These are phyloP conservation scores for Microtus ochrogaster DNA, from an alignment of 2,113 vertebrate genomes.

Conservation along the genomic window DNA sequence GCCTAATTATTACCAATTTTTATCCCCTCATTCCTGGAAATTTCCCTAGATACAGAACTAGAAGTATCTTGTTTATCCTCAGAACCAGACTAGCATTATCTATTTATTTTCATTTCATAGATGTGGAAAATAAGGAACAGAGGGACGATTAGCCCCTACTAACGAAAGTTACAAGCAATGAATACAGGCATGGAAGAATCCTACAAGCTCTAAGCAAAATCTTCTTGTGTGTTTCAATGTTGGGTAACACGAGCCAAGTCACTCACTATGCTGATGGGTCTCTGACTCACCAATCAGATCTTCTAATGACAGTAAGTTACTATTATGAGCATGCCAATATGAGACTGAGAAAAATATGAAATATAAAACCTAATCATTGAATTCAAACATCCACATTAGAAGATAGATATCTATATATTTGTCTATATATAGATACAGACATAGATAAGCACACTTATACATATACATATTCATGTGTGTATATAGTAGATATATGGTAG, in stretches of 20 bases:
- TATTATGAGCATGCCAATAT: neutral
- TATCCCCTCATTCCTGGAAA: neutral
- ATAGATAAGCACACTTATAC: neutral
- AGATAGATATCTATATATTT: neutral
- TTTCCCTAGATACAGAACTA: neutral
- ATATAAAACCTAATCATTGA: constrained; percentile 28
- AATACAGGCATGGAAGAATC: neutral
- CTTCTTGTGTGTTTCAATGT: neutral
- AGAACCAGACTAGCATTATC: neutral
- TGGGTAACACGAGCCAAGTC: neutral
- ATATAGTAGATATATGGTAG: neutral
- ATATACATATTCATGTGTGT: neutral
- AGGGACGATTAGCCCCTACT: neutral
- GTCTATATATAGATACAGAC: rapidly evolving
- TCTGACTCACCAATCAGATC: neutral
- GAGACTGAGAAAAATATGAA: constrained; percentile 55
- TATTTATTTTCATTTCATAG: neutral
- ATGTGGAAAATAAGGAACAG: neutral
- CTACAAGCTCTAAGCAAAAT: neutral
- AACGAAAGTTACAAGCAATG: constrained; percentile 1
- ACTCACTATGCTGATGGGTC: neutral
- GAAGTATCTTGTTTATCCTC: neutral
- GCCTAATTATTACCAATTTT: constrained; percentile 17
- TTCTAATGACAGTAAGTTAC: neutral
- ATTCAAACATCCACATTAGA: neutral